A percentile compares a stretch with the other conserved stretches of the same genome.
Conservation (phyloP, 2,888 invertebrate genomes). For the Macropis europaea region DNA sequence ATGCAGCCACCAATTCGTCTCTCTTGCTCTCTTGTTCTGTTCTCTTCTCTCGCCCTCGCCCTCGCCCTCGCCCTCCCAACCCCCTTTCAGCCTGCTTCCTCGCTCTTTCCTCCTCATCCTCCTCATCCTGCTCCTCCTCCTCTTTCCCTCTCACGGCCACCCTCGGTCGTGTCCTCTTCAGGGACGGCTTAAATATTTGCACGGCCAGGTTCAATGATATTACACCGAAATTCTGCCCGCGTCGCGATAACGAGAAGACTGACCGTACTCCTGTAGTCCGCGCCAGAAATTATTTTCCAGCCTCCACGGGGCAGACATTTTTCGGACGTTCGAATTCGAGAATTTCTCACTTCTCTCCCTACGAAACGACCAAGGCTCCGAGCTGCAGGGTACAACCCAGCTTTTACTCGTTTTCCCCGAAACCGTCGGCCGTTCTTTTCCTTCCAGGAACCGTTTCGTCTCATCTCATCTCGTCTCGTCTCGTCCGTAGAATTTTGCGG, state of each 20-base stretch:
- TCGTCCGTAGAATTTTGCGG: neutral
- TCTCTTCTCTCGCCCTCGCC: slow-evolving; percentile 4
- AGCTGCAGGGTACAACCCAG: too few relatives aligned
- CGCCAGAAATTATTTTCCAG: neutral
- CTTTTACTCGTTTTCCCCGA: slow-evolving; percentile 24
- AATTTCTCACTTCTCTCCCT: too few relatives aligned
- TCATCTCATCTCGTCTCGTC: neutral
- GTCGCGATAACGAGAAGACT: slow-evolving; percentile 59
- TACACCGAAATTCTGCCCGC: slow-evolving; percentile 47
- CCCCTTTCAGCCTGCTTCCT: slow-evolving; percentile 18
- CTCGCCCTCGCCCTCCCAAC: slow-evolving; percentile 12
- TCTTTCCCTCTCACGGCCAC: slow-evolving; percentile 9
- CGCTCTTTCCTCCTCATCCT: slow-evolving; percentile 11
- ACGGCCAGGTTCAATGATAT: slow-evolving; percentile 57
- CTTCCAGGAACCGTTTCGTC: neutral
- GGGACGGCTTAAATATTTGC: slow-evolving; percentile 63
- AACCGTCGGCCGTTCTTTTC: neutral
- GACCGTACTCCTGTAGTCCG: slow-evolving; percentile 17
- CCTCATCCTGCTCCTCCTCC: slow-evolving; percentile 20
- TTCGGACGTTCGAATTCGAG: neutral
- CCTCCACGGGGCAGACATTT: neutral
- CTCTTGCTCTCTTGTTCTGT: slow-evolving; percentile 40
- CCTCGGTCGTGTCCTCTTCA: slow-evolving; percentile 43
- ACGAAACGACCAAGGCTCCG: too few relatives aligned
- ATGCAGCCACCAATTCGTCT: slow-evolving; percentile 64